A percentile compares a stretch with the other conserved stretches of the same genome.
Evolutionary conservation across 2,888 invertebrate genomes (phyloP).

Genomic region (Leptinotarsa haldemani): DNA sequence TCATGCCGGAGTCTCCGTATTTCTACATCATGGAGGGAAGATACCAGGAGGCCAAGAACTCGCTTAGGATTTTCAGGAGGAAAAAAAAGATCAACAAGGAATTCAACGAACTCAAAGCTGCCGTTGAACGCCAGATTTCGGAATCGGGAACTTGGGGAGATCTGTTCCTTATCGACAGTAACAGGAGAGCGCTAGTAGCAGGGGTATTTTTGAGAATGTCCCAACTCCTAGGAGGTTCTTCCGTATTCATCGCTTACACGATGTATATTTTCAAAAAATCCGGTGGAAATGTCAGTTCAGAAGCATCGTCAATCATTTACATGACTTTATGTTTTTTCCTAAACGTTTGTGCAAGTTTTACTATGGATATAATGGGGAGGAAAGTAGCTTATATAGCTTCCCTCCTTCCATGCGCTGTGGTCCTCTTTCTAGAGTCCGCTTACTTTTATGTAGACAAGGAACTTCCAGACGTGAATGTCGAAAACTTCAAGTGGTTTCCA

Average conservation of each 20-base stretch:
- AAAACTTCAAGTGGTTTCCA: slow-evolving; percentile 55
- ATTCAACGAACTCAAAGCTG: slow-evolving; percentile 48
- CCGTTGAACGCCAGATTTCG: slow-evolving; percentile 55
- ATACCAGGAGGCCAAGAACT: slow-evolving; percentile 49
- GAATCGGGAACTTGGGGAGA: slow-evolving; percentile 57
- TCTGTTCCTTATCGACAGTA: slow-evolving; percentile 52
- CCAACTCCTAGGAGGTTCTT: slow-evolving; percentile 56
- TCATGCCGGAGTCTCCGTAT: slow-evolving; percentile 71
- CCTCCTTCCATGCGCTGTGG: slow-evolving; percentile 45
- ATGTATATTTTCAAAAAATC: slow-evolving; percentile 58
- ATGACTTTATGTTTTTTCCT: slow-evolving; percentile 38
- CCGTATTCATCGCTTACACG: slow-evolving; percentile 53
- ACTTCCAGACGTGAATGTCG: slow-evolving; percentile 46
- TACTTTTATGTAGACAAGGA: slow-evolving; percentile 53
- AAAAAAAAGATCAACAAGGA: slow-evolving; percentile 52
- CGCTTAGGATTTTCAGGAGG: slow-evolving; percentile 50
- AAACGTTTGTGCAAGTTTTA: slow-evolving; percentile 46
- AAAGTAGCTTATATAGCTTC: slow-evolving; percentile 51
- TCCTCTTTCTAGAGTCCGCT: slow-evolving; percentile 32
- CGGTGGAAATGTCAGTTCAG: slow-evolving; percentile 50
- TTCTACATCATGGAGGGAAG: slow-evolving; percentile 51
- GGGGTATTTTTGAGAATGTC: slow-evolving; percentile 52
- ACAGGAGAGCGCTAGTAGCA: slow-evolving; percentile 54
- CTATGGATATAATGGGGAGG: slow-evolving; percentile 51
- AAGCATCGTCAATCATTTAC: slow-evolving; percentile 47